These are phyloP conservation scores for Steinernema scapterisci DNA, from an alignment of 2,888 invertebrate genomes.

Conservation along the genomic window DNA sequence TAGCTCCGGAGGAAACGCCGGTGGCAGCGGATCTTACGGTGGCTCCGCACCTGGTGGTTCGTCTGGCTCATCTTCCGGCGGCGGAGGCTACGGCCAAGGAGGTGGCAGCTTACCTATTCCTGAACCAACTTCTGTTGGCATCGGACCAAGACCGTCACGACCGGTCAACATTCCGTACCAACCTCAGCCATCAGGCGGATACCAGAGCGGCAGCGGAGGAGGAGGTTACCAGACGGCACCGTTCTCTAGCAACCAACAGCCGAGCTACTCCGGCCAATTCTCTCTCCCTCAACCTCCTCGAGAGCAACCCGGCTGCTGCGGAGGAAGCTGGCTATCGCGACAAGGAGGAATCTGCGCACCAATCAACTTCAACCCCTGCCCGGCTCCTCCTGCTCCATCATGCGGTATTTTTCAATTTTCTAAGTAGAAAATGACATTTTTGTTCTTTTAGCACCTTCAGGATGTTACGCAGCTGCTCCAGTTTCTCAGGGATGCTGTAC, in stretches of 20 bases:
- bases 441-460: neutral
- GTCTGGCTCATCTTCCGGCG: neutral
- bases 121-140: neutral
- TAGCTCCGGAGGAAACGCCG: neutral
- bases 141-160: neutral
- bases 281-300: neutral
- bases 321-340: slow-evolving; percentile 42
- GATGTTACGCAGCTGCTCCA: slow-evolving; percentile 12
- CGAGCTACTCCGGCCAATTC: neutral
- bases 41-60: too few species aligned
- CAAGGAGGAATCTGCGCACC: slow-evolving; percentile 45
- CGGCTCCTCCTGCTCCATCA: neutral
- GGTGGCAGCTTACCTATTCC: neutral
- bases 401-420: neutral
- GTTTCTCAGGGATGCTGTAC: neutral
- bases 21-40: neutral
- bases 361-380: slow-evolving; percentile 33
- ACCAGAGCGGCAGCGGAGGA: neutral
- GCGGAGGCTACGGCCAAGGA: neutral
- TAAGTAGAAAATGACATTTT: neutral
- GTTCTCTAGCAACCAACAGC: neutral
- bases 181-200: neutral
- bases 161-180: neutral
- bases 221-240: neutral
- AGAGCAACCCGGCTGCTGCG: slow-evolving; percentile 38